Conservation (phyloP, 2,888 invertebrate species). For the Orthosia cruda region DNA sequence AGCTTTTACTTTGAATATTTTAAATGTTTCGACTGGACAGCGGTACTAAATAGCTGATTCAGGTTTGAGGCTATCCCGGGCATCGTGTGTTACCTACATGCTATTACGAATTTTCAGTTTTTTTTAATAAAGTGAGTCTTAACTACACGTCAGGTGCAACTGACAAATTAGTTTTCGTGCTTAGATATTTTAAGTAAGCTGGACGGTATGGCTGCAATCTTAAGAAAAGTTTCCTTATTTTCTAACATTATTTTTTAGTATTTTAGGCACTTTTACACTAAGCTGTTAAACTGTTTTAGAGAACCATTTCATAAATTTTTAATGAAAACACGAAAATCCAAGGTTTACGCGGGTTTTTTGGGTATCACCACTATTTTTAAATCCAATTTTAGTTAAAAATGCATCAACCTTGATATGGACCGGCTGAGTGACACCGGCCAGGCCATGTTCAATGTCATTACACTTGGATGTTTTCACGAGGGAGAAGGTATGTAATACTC, state of each 20-base stretch:
- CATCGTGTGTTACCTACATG: slow-evolving; percentile 20
- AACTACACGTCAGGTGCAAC: neutral
- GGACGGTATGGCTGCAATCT: neutral
- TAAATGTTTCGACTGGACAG: slow-evolving; percentile 69
- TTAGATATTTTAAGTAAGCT: neutral
- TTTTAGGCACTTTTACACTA: neutral
- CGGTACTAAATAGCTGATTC: slow-evolving; percentile 69
- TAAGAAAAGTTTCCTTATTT: neutral
- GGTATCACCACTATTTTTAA: slow-evolving; percentile 9
- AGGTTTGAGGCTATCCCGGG: slow-evolving; percentile 49
- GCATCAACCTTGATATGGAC: slow-evolving; percentile 14
- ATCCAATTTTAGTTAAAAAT: slow-evolving; percentile 14
- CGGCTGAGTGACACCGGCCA: slow-evolving; percentile 14
- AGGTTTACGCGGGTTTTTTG: neutral
- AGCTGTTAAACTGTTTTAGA: neutral
- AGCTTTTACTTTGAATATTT: slow-evolving; percentile 77
- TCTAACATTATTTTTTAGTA: neutral
- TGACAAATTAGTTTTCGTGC: slow-evolving; percentile 19
- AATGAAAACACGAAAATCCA: neutral
- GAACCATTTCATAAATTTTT: neutral
- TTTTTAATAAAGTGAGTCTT: slow-evolving; percentile 8
- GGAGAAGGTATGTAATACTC: neutral
- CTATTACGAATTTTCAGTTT: slow-evolving; percentile 28
- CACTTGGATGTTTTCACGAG: neutral
- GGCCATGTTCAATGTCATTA: slow-evolving; percentile 30